Evolutionary conservation across 2,113 vertebrate species (phyloP).

Genomic region (Aleadryas rufinucha): DNA sequence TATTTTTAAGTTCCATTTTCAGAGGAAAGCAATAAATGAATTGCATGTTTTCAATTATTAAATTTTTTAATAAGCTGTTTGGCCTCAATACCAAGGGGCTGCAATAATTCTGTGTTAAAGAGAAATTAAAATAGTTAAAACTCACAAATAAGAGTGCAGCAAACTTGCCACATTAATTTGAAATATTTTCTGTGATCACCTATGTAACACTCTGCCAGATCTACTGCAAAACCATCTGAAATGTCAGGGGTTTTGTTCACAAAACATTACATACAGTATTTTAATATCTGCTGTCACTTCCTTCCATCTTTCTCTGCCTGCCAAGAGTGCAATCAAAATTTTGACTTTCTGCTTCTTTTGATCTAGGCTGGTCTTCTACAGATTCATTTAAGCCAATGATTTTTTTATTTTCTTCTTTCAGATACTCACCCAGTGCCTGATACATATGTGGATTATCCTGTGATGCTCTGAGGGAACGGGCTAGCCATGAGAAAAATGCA

Average conservation of each 20-base stretch:
- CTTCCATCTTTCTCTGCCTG: background rate
- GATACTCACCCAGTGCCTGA: background rate
- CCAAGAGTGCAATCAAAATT: background rate
- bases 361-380: background rate
- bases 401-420: background rate
- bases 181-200: background rate
- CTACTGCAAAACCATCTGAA: background rate
- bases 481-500: background rate
- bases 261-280: background rate
- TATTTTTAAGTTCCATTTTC: background rate
- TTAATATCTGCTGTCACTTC: background rate
- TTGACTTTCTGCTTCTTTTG: background rate
- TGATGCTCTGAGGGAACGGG: background rate
- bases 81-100: background rate
- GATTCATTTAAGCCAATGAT: background rate
- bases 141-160: background rate
- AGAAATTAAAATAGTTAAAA: background rate
- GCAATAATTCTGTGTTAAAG: background rate
- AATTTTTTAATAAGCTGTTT: background rate
- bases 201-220: background rate
- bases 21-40: background rate
- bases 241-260: background rate
- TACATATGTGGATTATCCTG: background rate
- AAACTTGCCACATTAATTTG: background rate
- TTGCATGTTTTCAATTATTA: background rate